phyloP scores from a whole-genome alignment of 2,797 vertebrate species.

The Manis crassicaudata region DNA sequence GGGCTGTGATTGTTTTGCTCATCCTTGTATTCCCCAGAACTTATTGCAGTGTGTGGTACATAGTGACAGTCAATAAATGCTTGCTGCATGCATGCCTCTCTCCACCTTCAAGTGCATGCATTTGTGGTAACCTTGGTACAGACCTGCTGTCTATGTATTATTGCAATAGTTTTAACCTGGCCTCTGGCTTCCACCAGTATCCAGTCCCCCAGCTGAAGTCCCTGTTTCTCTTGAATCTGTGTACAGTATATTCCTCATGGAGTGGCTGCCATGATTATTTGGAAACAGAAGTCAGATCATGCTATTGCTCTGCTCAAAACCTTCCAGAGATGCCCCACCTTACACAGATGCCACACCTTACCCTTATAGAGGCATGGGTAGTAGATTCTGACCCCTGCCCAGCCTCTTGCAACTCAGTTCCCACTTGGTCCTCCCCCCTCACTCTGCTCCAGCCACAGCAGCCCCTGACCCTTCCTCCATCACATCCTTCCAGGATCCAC shows the following conservation, averaged over 20 bases:
- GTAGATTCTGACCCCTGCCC: no score
- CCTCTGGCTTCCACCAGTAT: neutral
- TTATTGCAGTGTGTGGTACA: no score
- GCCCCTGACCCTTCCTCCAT: no score
- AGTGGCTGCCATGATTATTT: neutral
- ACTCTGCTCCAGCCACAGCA: rapidly evolving
- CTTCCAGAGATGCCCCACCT: neutral
- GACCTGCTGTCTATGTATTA: neutral
- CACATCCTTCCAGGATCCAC: no score
- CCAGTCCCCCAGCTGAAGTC: no score
- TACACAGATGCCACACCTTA: neutral
- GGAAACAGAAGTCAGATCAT: neutral
- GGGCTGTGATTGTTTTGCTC: neutral
- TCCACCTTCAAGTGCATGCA: neutral
- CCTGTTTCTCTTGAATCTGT: neutral
- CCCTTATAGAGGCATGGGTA: neutral
- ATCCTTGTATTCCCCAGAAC: neutral
- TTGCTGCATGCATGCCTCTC: neutral
- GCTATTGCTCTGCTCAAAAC: neutral
- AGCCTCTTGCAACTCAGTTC: neutral
- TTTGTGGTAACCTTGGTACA: neutral
- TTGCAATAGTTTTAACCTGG: no score
- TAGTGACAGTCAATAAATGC: rapidly evolving
- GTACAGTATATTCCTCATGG: no score
- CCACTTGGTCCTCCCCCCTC: no score